A percentile compares a stretch with the other conserved stretches of the same genome.
phyloP scores from a whole-genome alignment of 2,797 vertebrate species.

The Chiroxiphia lanceolata region DNA sequence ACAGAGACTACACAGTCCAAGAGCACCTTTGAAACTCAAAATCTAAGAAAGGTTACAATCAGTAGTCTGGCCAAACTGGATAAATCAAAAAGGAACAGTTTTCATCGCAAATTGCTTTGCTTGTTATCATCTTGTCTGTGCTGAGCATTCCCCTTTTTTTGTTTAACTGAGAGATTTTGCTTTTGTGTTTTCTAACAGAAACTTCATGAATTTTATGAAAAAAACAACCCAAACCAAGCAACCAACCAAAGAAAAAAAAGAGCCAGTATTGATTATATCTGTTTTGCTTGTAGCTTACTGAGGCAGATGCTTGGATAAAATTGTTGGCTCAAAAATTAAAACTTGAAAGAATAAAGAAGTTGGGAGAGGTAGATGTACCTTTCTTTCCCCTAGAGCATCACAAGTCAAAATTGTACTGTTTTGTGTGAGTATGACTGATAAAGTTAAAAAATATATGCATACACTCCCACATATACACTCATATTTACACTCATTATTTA shows the following conservation, averaged over 20 bases:
- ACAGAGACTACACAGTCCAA: not conserved
- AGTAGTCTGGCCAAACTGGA: not conserved
- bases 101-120: not conserved
- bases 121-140: not conserved
- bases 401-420: not conserved
- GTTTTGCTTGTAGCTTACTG: not conserved
- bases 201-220: not conserved
- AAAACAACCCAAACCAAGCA: not conserved
- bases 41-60: not conserved
- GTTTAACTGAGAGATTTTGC: not conserved
- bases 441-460: not conserved
- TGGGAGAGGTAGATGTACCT: accelerated
- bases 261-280: not conserved
- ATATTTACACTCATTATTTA: not conserved
- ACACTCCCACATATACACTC: not conserved
- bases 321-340: not conserved
- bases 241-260: not conserved
- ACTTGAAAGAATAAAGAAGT: not conserved
- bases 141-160: not conserved
- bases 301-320: not conserved
- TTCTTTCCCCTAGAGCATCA: not conserved
- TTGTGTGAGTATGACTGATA: not conserved
- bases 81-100: not conserved
- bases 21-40: not conserved
- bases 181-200: not conserved